Base-by-base conservation (phyloP, 2,888 invertebrate genomes). In the Drosophila cognata region DNA sequence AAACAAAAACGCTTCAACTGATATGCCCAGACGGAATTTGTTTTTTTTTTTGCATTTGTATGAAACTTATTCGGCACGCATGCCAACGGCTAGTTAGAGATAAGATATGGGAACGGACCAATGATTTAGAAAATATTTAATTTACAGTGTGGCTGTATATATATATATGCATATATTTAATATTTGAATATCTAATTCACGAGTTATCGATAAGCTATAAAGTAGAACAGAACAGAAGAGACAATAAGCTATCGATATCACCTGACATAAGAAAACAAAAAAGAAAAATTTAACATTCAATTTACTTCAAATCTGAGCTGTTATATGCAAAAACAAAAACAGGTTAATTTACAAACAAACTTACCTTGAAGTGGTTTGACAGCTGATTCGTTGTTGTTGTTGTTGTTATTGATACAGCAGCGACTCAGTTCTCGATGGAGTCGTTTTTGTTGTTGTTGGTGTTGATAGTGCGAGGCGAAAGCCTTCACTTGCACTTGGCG, bases 271-370 rank as follows among this genome's bases (percentile, higher is more conserved):
- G 29, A 50, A 29, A 29, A n/a, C 4, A 8, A 25, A 35, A 61
- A 52, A 18, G 51, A 28, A 16, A n/a, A 25, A 29, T n/a, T 13
- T 56, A 43, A 11, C 33, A 25, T 21, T 25, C 21, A 43, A 36
- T 51, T 33, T 71, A n/a, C 33, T 28, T 64, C 16, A 55, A 56
- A 21, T 31, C 25, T 43, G 33, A 61, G n/a, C 41, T 46, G 43
- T 31, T 43, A 5, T 18, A 43, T 31, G 56, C n/a, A 31, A 57
- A 57, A 57, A 31, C 18, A 43, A 67, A 74, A 89, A 88, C 84
- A 62, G 63, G 88, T 88, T 88, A 71, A 79, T 78, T 82, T 76
- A 74, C 77, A 84, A 89, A 84, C 80, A 87, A 77, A 90, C 87
- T 87, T 74, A 87, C 87, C 90, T 87, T 87, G 90, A 84, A 88